Percentiles rank a stretch among this genome's conserved stretches.
Evolutionary conservation across 2,113 vertebrate species (phyloP).

Genomic region (mouse (Mus musculus)): DNA sequence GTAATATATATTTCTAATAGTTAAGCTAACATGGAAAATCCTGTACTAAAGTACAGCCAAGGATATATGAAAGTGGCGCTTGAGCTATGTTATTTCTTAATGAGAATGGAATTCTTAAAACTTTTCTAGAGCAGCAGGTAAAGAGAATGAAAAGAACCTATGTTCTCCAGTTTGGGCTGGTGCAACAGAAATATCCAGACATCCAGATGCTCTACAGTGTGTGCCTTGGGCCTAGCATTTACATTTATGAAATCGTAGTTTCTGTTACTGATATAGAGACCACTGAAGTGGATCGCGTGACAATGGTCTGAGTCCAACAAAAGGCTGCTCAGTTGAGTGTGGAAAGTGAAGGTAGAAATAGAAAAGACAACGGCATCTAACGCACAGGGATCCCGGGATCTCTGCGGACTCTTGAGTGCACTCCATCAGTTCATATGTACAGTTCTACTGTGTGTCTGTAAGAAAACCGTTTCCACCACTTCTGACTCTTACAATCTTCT

Average conservation of each 20-base stretch:
- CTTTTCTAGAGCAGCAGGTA: neutral
- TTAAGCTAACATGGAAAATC: constrained; percentile 66
- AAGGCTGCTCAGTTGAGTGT: neutral
- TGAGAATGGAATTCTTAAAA: constrained; percentile 13
- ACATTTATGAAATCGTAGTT: constrained; percentile 2
- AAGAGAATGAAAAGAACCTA: neutral
- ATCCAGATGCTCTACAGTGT: neutral
- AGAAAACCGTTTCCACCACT: neutral
- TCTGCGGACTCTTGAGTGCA: neutral
- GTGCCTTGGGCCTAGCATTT: neutral
- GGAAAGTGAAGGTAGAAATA: neutral
- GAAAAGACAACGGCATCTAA: neutral
- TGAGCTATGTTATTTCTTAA: constrained; percentile 1
- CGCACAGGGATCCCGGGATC: neutral
- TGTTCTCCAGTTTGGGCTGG: neutral
- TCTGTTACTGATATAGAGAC: neutral
- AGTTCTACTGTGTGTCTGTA: neutral
- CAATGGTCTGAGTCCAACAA: neutral
- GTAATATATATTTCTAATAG: constrained; percentile 31
- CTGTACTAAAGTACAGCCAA: constrained; percentile 37
- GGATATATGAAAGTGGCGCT: constrained; percentile 13
- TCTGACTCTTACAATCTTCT: neutral
- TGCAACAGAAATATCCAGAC: neutral
- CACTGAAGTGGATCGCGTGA: neutral
- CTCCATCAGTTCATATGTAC: neutral